Percentiles rank a stretch among this genome's conserved stretches.
These are phyloP conservation scores for Epinotia demarniana DNA, from an alignment of 2,888 invertebrate species.

Conservation along the genomic window DNA sequence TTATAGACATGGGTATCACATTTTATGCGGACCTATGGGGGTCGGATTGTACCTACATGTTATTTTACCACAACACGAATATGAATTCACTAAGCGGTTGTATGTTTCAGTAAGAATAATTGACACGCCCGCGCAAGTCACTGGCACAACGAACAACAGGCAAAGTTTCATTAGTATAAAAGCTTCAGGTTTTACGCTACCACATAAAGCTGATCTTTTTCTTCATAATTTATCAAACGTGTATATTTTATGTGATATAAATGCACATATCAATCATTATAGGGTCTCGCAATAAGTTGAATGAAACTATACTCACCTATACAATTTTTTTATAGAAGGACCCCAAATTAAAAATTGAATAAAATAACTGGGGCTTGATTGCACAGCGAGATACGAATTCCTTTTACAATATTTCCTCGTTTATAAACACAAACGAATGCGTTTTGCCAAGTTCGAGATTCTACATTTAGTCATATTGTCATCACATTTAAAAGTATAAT, in stretches of 20 bases:
- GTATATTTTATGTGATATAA: background rate
- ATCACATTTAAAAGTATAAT: background rate
- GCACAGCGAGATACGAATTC: too few relatives aligned
- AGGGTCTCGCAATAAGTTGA: background rate
- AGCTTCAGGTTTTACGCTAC: slow-evolving; percentile 22
- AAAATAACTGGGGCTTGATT: too few relatives aligned
- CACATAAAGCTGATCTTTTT: slow-evolving; percentile 6
- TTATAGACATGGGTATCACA: too few relatives aligned
- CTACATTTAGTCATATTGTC: background rate
- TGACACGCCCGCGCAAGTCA: slow-evolving; percentile 1
- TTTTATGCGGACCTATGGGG: background rate
- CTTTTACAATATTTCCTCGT: too few relatives aligned
- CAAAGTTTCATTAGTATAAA: slow-evolving; percentile 41
- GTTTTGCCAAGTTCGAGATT: too few relatives aligned
- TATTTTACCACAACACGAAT: background rate
- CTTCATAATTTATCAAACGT: background rate
- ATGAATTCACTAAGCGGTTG: background rate
- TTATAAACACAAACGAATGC: too few relatives aligned
- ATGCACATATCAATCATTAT: too few relatives aligned
- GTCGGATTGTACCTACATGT: background rate
- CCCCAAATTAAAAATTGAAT: too few relatives aligned
- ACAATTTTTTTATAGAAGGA: too few relatives aligned
- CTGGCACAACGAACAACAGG: slow-evolving; percentile 1
- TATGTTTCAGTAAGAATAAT: slow-evolving; percentile 11
- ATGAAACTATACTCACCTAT: background rate